Evolutionary conservation across 2,113 vertebrate species (phyloP).

Genomic region (Struthio camelus): DNA sequence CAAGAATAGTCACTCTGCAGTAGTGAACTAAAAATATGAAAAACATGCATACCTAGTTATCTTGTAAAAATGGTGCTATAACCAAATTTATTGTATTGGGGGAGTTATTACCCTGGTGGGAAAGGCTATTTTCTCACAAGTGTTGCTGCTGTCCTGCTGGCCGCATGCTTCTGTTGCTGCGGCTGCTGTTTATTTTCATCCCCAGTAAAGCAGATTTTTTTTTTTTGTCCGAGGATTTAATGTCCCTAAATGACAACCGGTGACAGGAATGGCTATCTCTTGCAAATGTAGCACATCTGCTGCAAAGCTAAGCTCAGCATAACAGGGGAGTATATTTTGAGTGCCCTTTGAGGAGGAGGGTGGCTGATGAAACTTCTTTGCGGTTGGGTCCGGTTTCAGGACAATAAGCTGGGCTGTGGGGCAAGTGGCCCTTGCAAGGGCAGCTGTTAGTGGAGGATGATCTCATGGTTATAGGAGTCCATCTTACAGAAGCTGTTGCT

Average conservation of each 20-base stretch:
- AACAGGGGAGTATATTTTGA: neutral
- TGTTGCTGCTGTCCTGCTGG: neutral
- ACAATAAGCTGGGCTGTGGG: neutral
- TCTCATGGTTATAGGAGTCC: neutral
- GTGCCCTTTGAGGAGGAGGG: neutral
- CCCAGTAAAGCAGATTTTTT: neutral
- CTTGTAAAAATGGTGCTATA: neutral
- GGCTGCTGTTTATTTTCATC: neutral
- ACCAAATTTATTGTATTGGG: neutral
- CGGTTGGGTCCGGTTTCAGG: neutral
- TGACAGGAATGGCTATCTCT: neutral
- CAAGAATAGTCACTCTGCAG: constrained; percentile 50
- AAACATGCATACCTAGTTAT: neutral
- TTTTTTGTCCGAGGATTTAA: constrained; percentile 45
- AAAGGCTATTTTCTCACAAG: neutral
- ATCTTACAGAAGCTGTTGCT: neutral
- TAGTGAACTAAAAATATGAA: constrained; percentile 49
- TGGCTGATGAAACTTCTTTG: neutral
- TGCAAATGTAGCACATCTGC: neutral
- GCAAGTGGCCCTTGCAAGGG: neutral
- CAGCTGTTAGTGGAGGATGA: neutral
- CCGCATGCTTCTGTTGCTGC: neutral
- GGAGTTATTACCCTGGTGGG: neutral
- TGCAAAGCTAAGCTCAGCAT: neutral
- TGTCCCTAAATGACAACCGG: neutral